Base-by-base conservation (phyloP, 2,888 invertebrate species). In the Oligia strigilis region DNA sequence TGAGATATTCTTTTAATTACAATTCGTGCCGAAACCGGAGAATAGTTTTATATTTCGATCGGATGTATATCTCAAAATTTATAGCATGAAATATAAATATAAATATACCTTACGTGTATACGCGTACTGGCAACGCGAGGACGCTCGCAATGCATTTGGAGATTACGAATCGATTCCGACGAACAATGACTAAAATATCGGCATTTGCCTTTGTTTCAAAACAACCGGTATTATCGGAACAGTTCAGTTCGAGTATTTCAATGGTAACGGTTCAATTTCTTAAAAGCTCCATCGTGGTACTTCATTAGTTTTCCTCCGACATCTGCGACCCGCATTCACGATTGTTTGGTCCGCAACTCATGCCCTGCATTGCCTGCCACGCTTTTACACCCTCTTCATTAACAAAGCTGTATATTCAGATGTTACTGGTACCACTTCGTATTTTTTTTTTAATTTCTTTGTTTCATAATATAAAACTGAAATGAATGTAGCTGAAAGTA, bases 241-340 rank as follows among this genome's bases (percentile, higher is more conserved):
- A 67, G 78, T 81, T 82, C 79, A 76, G 60, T 78, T 85, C 85
- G 81, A 85, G 83, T 84, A 83, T 85, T 90, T 81, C 87, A 87
- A 90, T 89, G 88, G 90, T 91, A 92, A 93, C 92, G 46, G 92
- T 95, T 94, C 93, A 94, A 95, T 96, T 95, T 93, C 94, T 93
- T 96, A 95, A 96, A 95, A 95, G 95, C 93, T 90, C 78, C 86
- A 88, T 84, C 85, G 90, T 88, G 90, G 93, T 93, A 79, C 94
- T 96, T 96, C 96, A 96, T 96, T 96, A 95, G 95, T 94, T 94
- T 91, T 90, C 88, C 90, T 85, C 86, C 85, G 91, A 92, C 93
- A 93, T 91, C 93, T 94, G 94, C 92, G 94, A 93, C 94, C 95
- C 93, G 95, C 90, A 94, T 94, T 93, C 91, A 89, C 91, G 92